Evolutionary conservation across 1,140 invertebrate genomes (phyloP).

Genomic region (Rhopalosiphum maidis): DNA sequence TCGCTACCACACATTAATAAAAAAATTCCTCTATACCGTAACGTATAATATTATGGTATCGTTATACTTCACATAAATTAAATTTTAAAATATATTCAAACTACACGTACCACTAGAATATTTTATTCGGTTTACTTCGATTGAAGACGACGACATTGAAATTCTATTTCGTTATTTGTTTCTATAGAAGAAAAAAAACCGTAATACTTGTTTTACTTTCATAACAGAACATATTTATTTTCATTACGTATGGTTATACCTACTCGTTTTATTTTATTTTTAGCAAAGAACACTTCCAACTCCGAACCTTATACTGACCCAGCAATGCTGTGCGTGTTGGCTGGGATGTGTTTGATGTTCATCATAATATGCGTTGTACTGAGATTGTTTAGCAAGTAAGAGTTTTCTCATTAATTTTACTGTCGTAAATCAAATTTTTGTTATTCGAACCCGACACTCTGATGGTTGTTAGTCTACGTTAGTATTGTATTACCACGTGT

Average conservation of each 20-base stretch:
- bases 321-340: conserved; percentile 88
- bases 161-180: neutral
- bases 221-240: neutral
- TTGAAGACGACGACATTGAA: neutral
- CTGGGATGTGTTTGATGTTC: conserved; percentile 91
- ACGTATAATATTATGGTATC: neutral
- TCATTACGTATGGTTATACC: neutral
- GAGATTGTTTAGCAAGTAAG: conserved; percentile 90
- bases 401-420: conserved; percentile 58
- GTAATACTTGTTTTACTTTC: neutral
- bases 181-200: neutral
- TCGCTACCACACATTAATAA: neutral
- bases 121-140: neutral
- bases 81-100: neutral
- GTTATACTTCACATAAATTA: neutral
- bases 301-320: conserved; percentile 75
- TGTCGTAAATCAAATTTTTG: neutral
- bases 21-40: neutral
- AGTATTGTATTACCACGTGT: neutral
- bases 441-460: neutral
- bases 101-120: neutral
- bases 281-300: conserved; percentile 25
- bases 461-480: neutral
- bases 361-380: conserved; percentile 92
- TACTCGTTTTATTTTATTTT: conserved; percentile 39